phyloP scores from a whole-genome alignment of 2,888 invertebrate genomes.

The Amblyjoppa fuscipennis region DNA sequence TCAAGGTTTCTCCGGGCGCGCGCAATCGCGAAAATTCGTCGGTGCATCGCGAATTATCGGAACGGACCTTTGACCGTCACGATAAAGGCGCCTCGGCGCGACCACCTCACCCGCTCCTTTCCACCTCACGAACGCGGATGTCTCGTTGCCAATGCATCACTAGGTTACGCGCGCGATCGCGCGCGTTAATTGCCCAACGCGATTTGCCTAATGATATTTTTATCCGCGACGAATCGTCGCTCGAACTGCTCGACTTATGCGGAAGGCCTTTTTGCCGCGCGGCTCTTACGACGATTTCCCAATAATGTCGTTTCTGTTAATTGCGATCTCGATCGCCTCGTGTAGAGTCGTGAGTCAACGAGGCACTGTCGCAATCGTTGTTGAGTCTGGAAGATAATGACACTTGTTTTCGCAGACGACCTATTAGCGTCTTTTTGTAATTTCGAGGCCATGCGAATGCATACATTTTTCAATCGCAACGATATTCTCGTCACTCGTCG shows the following conservation, averaged over 20 bases:
- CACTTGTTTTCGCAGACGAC: not conserved
- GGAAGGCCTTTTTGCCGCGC: not conserved
- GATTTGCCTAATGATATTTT: slow-evolving; percentile 10
- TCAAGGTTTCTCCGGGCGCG: not conserved
- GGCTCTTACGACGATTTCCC: not conserved
- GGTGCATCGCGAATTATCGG: slow-evolving; percentile 12
- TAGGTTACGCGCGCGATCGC: not conserved
- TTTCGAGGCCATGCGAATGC: not conserved
- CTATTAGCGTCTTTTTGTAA: not conserved
- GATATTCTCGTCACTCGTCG: not conserved
- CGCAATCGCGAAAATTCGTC: not conserved
- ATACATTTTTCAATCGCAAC: not conserved
- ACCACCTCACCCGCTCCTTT: not conserved
- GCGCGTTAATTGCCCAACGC: not conserved
- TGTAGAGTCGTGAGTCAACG: not conserved
- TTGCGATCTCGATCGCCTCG: not conserved
- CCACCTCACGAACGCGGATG: not conserved
- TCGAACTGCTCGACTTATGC: not conserved
- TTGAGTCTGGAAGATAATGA: not conserved
- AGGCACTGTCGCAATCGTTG: not conserved
- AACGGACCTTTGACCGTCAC: slow-evolving; percentile 29
- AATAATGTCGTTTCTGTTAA: not conserved
- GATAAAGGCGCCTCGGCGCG: not conserved
- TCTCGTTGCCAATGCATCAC: not conserved
- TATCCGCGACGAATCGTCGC: not conserved